Evolutionary conservation across 2,113 vertebrate genomes (phyloP), one percentile per base, ranked within the genome.

Genomic region (Andinoacara biseriatus): DNA sequence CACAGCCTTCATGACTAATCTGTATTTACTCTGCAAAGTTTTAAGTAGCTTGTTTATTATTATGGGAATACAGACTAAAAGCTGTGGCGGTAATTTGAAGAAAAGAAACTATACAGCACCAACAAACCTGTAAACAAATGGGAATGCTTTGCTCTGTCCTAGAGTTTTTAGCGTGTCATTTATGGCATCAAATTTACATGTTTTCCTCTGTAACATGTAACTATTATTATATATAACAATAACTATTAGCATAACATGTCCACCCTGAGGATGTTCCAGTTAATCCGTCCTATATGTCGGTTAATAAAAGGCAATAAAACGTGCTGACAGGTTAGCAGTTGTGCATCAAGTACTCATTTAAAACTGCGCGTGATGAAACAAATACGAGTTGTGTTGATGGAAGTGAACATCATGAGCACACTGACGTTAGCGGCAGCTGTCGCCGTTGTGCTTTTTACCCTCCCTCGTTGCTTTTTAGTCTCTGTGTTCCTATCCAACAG

Each of bases 401-500:
- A 69, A 49, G 43, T 7, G 10, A 52, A 0, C 43, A 5, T n/a
- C 52, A 52, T 18, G 26, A 72, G 65, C 65, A n/a, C 17, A 1
- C 43, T 8, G 65, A 52, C 17, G 65, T 72, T 52, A 31, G 43
- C 65, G 31, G 65, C 6, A 31, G 13, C 46, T 14, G 65, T 72
- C 46, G 20, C 46, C 26, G 8, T 0, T 31, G 65, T 0, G 2
- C 46, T 31, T 72, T 72, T 72, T 8, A 31, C 24, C 65, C 46
- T 52, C 65, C 65, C 43, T 31, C 10, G 17, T 5, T n/a, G 65
- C 18, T 35, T 72, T 72, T 43, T 22, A 33, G 13, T 35, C 57
- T 61, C 54, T 22, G 38, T 74, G 75, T 72, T 82, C 56, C n/a
- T 8, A 13, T 58, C 56, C n/a, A 35, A 17, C 74, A 38, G 26